Conservation (phyloP, 2,888 invertebrate species). For the Rhamnusium bicolor region DNA sequence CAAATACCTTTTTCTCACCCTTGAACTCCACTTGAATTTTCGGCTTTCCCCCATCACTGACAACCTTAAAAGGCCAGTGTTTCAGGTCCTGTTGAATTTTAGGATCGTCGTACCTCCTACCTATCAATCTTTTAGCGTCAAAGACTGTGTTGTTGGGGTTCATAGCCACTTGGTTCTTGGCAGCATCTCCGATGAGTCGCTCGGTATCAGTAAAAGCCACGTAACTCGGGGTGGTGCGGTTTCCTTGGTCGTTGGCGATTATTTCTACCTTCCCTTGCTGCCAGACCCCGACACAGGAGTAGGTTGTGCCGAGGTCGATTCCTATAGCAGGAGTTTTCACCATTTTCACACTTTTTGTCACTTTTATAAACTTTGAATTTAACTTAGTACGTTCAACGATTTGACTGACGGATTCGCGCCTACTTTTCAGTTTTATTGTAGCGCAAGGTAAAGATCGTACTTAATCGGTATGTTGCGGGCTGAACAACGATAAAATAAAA, state of each 20-base stretch:
- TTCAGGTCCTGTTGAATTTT: slow-evolving; percentile 83
- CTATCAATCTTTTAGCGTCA: slow-evolving; percentile 81
- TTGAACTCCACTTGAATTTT: slow-evolving; percentile 79
- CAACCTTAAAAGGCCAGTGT: slow-evolving; percentile 83
- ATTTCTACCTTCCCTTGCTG: slow-evolving; percentile 88
- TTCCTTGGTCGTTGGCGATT: slow-evolving; percentile 91
- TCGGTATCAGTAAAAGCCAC: slow-evolving; percentile 91
- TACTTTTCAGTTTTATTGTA: slow-evolving; percentile 39
- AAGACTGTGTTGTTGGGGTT: slow-evolving; percentile 83
- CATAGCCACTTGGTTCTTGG: slow-evolving; percentile 85
- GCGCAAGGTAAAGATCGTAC: slow-evolving; percentile 13
- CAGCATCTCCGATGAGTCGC: slow-evolving; percentile 87
- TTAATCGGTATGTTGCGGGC: background rate
- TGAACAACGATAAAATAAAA: background rate
- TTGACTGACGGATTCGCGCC: slow-evolving; percentile 46
- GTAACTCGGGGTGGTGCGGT: slow-evolving; percentile 89
- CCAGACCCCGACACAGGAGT: slow-evolving; percentile 88
- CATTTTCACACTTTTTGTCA: slow-evolving; percentile 47
- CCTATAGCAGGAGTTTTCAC: slow-evolving; percentile 55
- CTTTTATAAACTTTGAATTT: slow-evolving; percentile 40
- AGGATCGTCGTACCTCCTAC: slow-evolving; percentile 80
- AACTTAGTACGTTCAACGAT: slow-evolving; percentile 21
- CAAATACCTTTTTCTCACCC: slow-evolving; percentile 77
- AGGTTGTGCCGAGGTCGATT: slow-evolving; percentile 87
- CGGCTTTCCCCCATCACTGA: slow-evolving; percentile 76